Conservation (phyloP, 2,113 vertebrate species). For the Tapirus terrestris region DNA sequence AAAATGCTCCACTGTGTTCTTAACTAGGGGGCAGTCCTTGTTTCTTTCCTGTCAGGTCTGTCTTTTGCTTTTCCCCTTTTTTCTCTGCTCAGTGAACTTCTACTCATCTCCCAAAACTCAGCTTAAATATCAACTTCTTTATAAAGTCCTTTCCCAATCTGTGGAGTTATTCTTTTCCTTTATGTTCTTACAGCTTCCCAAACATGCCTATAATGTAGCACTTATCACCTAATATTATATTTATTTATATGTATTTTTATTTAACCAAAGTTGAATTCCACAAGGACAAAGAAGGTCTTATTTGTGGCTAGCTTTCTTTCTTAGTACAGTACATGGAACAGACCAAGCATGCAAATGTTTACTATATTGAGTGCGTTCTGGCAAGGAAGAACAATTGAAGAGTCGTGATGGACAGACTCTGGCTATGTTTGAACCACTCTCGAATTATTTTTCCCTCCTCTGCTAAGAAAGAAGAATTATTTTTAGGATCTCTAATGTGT, state of each 20-base stretch:
- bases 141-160: neutral
- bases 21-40: neutral
- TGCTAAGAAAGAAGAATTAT: conserved; percentile 66
- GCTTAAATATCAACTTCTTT: neutral
- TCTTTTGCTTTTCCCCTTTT: neutral
- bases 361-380: neutral
- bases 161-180: neutral
- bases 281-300: neutral
- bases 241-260: neutral
- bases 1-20: neutral
- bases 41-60: neutral
- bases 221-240: neutral
- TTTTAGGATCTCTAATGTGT: conserved; percentile 54
- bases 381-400: conserved; percentile 50
- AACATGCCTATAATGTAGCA: neutral
- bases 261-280: neutral
- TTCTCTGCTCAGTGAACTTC: neutral
- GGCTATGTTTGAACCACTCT: conserved; percentile 10
- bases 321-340: neutral
- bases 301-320: neutral
- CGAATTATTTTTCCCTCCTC: conserved; percentile 60
- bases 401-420: conserved; percentile 52
- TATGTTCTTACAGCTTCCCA: neutral
- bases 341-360: neutral
- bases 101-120: neutral